Evolutionary conservation across 2,888 invertebrate species (phyloP), one percentile per base, ranked within the genome.

Genomic region (Galerucella nymphaeae): DNA sequence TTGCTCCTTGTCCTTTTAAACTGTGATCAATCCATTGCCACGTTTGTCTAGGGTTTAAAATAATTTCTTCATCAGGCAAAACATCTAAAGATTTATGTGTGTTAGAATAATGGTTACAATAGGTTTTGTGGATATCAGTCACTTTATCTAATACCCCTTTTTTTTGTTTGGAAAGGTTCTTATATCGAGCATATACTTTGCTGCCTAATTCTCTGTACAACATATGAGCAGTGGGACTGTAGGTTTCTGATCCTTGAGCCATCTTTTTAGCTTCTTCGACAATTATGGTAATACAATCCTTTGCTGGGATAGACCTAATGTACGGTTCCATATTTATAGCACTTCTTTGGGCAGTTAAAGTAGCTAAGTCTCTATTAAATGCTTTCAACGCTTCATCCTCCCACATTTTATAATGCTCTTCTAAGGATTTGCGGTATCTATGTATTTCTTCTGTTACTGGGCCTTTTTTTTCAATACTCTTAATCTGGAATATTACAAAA

Each of bases 221-320:
- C 71, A 89, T 84, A 65, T 88, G 88, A 1, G 93, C 89, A 0
- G 92, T 90, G 0, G 93, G 93, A 84, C 94, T 95, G 85, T 92
- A 95, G 0, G 92, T 91, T 83, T 95, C 95, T 0, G 95, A 95
- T 8, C 94, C 93, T 80, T 92, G 91, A 0, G 93, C 92, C 13
- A 95, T 82, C 79, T 83, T 91, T 79, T 89, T 90, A 9, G 94
- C 89, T 85, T 95, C 94, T 70, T 90, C 88, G 80, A 94, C 87
- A 58, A 94, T 89, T 65, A 93, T 88, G 63, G 91, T 88, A 2
- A 93, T 88, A 81, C 91, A 87, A 71, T 86, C 85, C 72, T 87
- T 83, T 0, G 74, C 70, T 0, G 87, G 86, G 66, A 87, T 83
- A 38, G 83, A 79, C 14, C 85, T 78, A 72, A 87, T 70, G 71